phyloP scores from a whole-genome alignment of 2,797 vertebrate genomes.

The Acestrorhynchus altus region DNA sequence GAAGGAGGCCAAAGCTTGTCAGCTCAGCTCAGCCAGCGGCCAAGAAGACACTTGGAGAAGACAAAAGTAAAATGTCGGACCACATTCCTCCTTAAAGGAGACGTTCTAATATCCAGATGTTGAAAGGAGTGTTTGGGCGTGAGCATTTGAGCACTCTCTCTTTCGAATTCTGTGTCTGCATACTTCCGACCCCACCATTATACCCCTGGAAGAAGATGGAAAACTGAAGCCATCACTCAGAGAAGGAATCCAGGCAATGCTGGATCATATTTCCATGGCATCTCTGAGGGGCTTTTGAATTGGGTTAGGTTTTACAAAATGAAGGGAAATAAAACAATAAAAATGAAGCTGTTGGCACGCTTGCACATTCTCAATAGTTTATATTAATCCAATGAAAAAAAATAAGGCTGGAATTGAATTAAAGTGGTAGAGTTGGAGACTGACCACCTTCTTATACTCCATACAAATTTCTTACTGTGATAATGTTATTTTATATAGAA shows the following conservation, averaged over 20 bases:
- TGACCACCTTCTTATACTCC: too few species aligned
- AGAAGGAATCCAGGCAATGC: slow-evolving; percentile 27
- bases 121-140: slow-evolving; percentile 43
- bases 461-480: neutral
- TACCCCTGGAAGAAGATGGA: slow-evolving; percentile 6
- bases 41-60: slow-evolving; percentile 58
- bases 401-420: neutral
- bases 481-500: neutral
- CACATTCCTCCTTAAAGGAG: slow-evolving; percentile 50
- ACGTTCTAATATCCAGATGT: slow-evolving; percentile 57
- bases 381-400: neutral
- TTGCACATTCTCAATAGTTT: neutral
- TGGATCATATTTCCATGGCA: slow-evolving; percentile 16
- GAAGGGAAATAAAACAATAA: slow-evolving; percentile 7
- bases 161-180: neutral
- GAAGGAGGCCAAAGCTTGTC: slow-evolving; percentile 60
- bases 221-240: slow-evolving; percentile 2
- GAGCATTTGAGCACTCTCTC: slow-evolving; percentile 29
- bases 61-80: slow-evolving; percentile 58
- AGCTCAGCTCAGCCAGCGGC: slow-evolving; percentile 47
- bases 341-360: neutral
- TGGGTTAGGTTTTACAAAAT: neutral
- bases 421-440: neutral
- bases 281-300: neutral
- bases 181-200: slow-evolving; percentile 3